Evolutionary conservation across 2,797 vertebrate genomes (phyloP), one percentile per base, ranked within the genome.

Genomic region (Amblyraja radiata): DNA sequence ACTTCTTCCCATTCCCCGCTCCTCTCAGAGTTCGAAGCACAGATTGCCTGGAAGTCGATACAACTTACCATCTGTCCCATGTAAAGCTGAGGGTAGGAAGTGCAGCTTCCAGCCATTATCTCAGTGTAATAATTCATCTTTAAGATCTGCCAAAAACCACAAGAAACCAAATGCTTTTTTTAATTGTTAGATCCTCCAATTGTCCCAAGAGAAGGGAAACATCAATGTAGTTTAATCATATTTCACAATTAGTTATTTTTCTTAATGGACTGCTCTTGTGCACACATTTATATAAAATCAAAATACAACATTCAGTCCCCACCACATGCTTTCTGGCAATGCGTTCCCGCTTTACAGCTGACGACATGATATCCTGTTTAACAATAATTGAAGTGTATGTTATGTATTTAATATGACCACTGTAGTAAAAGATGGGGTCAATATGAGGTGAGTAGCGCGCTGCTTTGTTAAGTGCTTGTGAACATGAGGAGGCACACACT

Each of bases 41-140:
- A 83, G 80, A 23, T 10, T 88, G 84, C 84, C 61, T 65, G 61
- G 61, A 16, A 32, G 13, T 86, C 28, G 14, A 28, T 32, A 65
- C 28, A 68, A 68, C 97, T 98, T 97, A 99, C 98, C 98, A 95
- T 95, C 93, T 95, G 93, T 81, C 95, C 96, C 94, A 98, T 97
- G 94, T 96, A 96, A 95, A 96, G 95, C 90, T 96, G 95, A 93
- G 97, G 95, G 93, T 97, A 98, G 95, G 97, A 96, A 94, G 95
- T 96, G 54, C 96, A 94, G 94, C 94, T 97, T 94, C 96, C 96
- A 10, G 97, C 96, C 95, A 97, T 94, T 93, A 97, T 96, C 96
- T 98, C 97, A 97, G 97, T 94, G 94, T 98, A 98, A 96, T 99
- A 99, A 97, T 97, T 99, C 98, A 99, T 99, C 94, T 94, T 94